A percentile compares a stretch with the other conserved stretches of the same genome.
Evolutionary conservation across 2,797 vertebrate species (phyloP).

Genomic region (Catharus ustulatus): DNA sequence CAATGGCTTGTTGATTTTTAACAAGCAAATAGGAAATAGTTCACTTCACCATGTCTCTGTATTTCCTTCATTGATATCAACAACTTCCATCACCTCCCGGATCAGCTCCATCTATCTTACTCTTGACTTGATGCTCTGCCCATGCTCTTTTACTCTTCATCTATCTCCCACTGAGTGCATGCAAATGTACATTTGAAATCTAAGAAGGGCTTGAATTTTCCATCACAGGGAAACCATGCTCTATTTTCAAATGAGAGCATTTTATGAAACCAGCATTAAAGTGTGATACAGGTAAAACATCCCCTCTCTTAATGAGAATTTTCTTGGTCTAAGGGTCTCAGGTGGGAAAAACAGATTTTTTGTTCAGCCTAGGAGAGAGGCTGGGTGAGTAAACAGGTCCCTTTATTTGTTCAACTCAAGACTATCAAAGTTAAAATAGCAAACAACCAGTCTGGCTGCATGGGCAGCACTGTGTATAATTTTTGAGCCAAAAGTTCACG

Average conservation of each 20-base stretch:
- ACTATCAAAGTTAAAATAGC: not conserved
- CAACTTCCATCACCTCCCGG: not conserved
- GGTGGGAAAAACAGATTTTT: not conserved
- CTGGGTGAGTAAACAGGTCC: not conserved
- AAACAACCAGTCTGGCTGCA: not conserved
- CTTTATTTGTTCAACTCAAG: slow-evolving; percentile 1
- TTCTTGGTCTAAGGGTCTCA: not conserved
- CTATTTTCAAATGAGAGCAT: not conserved
- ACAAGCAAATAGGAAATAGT: not conserved
- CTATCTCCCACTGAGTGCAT: accelerated
- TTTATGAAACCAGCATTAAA: not conserved
- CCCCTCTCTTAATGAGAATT: not conserved
- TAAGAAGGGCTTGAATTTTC: not conserved
- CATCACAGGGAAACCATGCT: not conserved
- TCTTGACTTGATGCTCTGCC: not conserved
- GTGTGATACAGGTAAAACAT: not conserved
- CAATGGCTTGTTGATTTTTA: not conserved
- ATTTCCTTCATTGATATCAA: not conserved
- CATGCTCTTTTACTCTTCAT: not conserved
- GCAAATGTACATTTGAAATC: not conserved
- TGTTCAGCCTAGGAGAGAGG: not conserved
- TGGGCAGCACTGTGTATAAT: not conserved
- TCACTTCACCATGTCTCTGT: not conserved
- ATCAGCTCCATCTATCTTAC: not conserved
- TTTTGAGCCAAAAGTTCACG: not conserved